Conservation (phyloP, 2,888 invertebrate genomes). For the Lampropteryx suffumata region DNA sequence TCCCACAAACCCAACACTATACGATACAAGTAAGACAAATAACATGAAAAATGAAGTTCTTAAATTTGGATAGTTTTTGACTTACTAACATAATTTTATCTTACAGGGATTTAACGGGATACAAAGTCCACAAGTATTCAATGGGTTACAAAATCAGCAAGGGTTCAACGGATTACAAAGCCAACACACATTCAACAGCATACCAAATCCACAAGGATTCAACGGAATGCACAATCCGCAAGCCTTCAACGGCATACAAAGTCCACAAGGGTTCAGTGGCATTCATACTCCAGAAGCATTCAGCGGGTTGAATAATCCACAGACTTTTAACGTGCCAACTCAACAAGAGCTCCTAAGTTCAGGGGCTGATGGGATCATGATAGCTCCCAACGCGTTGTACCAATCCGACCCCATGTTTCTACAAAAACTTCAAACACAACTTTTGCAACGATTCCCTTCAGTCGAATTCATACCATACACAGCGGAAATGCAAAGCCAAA, state of each 20-base stretch:
- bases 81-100: not conserved
- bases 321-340: slow-evolving; percentile 51
- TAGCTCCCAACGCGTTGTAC: slow-evolving; percentile 71
- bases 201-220: slow-evolving; percentile 7
- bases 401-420: slow-evolving; percentile 78
- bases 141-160: slow-evolving; percentile 5
- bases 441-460: slow-evolving; percentile 64
- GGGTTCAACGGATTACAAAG: slow-evolving; percentile 8
- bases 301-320: slow-evolving; percentile 15
- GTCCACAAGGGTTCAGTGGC: slow-evolving; percentile 17
- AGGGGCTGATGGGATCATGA: slow-evolving; percentile 63
- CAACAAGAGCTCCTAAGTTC: slow-evolving; percentile 62
- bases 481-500: slow-evolving; percentile 49
- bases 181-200: slow-evolving; percentile 10
- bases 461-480: slow-evolving; percentile 73
- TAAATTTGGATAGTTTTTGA: not conserved
- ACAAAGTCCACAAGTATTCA: slow-evolving; percentile 13
- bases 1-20: slow-evolving; percentile 58
- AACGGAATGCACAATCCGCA: slow-evolving; percentile 13
- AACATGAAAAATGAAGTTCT: too few species aligned
- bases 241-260: slow-evolving; percentile 16
- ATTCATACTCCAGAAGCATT: slow-evolving; percentile 44
- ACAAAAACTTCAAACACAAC: slow-evolving; percentile 69
- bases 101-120: slow-evolving; percentile 20
- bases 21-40: slow-evolving; percentile 60